A percentile compares a stretch with the other conserved stretches of the same genome.
Evolutionary conservation across 1,140 invertebrate genomes (phyloP).

Genomic region (Euura lappo): DNA sequence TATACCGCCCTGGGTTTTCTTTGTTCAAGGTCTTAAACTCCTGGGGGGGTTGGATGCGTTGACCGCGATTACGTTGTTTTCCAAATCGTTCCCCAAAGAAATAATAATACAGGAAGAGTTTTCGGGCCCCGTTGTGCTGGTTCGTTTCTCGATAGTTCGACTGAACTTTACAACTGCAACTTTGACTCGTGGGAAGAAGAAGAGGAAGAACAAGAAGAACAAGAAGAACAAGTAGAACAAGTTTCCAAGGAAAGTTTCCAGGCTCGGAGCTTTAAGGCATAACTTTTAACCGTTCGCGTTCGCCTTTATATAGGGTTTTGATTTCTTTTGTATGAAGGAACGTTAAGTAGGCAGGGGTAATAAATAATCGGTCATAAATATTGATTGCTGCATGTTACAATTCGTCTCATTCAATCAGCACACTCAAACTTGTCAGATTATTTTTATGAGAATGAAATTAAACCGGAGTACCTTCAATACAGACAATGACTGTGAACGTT

Average conservation of each 20-base stretch:
- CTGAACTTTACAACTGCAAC: neutral
- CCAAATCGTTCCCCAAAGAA: neutral
- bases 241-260: neutral
- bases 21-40: neutral
- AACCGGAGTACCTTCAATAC: too few species aligned
- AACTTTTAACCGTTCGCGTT: neutral
- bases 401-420: neutral
- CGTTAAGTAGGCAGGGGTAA: neutral
- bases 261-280: slow-evolving; percentile 1
- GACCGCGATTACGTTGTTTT: slow-evolving; percentile 3
- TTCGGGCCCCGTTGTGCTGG: neutral
- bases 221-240: neutral
- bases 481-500: too few species aligned
- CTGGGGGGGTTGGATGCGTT: neutral
- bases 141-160: slow-evolving; percentile 1
- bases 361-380: neutral
- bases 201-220: too few species aligned
- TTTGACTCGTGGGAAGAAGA: neutral
- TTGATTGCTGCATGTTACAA: neutral
- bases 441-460: too few species aligned
- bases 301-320: neutral
- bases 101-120: neutral
- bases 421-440: too few species aligned
- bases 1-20: neutral
- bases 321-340: neutral